Evolutionary conservation across 53 echinoderm and acorn worm genomes (phyloP), one percentile per base, ranked within the genome.

Genomic region (Paracentrotus lividus): DNA sequence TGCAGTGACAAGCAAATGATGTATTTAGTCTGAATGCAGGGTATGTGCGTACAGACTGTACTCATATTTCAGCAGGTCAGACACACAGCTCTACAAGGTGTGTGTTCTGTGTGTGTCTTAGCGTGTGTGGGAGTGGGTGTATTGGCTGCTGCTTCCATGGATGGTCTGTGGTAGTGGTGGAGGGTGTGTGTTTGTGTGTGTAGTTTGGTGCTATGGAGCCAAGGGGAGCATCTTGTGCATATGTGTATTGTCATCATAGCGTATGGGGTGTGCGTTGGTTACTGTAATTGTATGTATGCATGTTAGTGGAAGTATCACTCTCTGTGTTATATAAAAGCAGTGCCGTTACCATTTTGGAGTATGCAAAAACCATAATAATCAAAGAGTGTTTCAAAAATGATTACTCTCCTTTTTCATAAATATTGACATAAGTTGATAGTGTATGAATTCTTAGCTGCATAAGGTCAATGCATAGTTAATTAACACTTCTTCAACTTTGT

Each of bases 101-200:
- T 93, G 84, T 84, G 58, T 34, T 77, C 8, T 65, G 66, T 65
- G 12, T 44, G 90, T 65, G 90, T 90, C 67, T 88, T 3, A 26
- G 90, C 64, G 93, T 66, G 85, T 90, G 91, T 91, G 53, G 47
- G 91, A 34, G 91, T 72, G 67, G 26, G 65, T 90, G 90, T 31
- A 45, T 88, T 32, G 18, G n/a, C 58, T 40, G 34, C 57, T 88
- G 88, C 40, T 40, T 0, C 75, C 15, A 42, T 20, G 5, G 40
- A 4, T 42, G 42, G 76, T 76, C n/a, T 4, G 90, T 66, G 65
- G 20, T 47, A n/a, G 78, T 92, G 58, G 42, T 16, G 26, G 75
- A 40, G 81, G 55, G 81, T 92, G 92, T 78, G 94, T 94, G 94
- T 94, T 88, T 88, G 88, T 66, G 88, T 94, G 87, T 86, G 75